Evolutionary conservation across 2,797 vertebrate species (phyloP).

Genomic region (Coccyzus lansbergi): DNA sequence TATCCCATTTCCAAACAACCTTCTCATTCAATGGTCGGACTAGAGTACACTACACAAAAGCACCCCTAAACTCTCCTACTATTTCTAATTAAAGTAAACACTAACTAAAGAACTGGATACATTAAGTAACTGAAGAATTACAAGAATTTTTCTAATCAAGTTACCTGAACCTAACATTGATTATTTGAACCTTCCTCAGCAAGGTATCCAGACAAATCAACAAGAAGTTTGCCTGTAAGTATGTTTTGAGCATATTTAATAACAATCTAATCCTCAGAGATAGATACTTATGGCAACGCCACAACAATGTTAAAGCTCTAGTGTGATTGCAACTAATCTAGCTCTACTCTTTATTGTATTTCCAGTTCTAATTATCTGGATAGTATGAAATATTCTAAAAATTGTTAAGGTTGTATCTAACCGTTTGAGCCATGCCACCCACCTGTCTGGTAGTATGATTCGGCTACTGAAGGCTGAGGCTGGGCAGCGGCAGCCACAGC

Average conservation of each 20-base stretch:
- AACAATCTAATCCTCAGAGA: neutral
- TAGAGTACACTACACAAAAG: neutral
- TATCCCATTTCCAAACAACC: neutral
- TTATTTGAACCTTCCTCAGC: neutral
- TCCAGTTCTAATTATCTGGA: too few species aligned
- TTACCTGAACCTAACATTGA: neutral
- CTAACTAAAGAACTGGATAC: neutral
- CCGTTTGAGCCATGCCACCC: conserved; percentile 1
- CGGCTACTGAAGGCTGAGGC: conserved; percentile 92
- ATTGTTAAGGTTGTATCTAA: neutral
- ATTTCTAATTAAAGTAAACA: neutral
- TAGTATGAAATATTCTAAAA: neutral
- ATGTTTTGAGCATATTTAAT: neutral
- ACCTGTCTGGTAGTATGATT: conserved; percentile 98
- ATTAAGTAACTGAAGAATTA: neutral
- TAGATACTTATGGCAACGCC: neutral
- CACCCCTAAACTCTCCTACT: neutral
- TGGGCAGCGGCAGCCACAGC: conserved; percentile 89
- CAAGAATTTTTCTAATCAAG: neutral
- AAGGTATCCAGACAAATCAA: neutral
- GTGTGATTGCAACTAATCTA: too few species aligned
- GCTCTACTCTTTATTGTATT: too few species aligned
- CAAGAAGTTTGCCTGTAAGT: neutral
- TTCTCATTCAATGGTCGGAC: neutral
- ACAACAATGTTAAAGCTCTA: neutral